phyloP scores from a whole-genome alignment of 2,113 vertebrate genomes.

The Platysternon megacephalum region DNA sequence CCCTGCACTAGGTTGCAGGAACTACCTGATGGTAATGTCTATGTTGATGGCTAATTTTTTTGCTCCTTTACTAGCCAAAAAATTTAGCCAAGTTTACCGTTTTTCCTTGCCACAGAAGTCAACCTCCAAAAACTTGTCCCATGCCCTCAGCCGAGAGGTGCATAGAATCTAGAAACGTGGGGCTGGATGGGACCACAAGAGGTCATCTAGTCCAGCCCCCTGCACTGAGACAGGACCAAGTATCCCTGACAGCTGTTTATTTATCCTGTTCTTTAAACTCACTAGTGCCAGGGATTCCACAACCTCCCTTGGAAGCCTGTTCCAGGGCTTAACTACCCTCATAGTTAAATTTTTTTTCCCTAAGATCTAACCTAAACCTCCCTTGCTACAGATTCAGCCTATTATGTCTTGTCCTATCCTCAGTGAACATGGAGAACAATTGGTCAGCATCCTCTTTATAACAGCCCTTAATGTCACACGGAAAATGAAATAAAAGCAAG shows the following conservation, averaged over 20 bases:
- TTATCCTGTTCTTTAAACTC: not conserved
- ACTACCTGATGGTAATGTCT: too few species aligned
- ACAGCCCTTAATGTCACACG: conserved; percentile 86
- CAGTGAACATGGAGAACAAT: too few species aligned
- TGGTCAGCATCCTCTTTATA: not conserved
- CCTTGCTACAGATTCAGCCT: not conserved
- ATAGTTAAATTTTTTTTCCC: not conserved
- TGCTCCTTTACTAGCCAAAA: not conserved
- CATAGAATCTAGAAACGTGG: not conserved
- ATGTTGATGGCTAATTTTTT: not conserved
- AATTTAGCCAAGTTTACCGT: not conserved
- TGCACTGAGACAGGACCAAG: not conserved
- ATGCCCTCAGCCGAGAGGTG: not conserved
- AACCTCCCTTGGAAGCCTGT: too few species aligned
- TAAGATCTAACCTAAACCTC: not conserved
- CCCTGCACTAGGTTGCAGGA: too few species aligned
- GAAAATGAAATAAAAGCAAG: conserved; percentile 99
- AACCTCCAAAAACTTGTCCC: not conserved
- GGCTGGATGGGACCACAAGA: too few species aligned
- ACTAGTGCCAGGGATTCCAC: not conserved
- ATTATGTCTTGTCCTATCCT: not conserved
- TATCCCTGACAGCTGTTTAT: not conserved
- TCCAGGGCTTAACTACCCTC: not conserved
- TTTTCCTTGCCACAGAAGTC: not conserved
- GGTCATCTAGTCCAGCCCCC: not conserved